Conservation (phyloP, 2,797 vertebrate genomes). For the Nannoperca australis region DNA sequence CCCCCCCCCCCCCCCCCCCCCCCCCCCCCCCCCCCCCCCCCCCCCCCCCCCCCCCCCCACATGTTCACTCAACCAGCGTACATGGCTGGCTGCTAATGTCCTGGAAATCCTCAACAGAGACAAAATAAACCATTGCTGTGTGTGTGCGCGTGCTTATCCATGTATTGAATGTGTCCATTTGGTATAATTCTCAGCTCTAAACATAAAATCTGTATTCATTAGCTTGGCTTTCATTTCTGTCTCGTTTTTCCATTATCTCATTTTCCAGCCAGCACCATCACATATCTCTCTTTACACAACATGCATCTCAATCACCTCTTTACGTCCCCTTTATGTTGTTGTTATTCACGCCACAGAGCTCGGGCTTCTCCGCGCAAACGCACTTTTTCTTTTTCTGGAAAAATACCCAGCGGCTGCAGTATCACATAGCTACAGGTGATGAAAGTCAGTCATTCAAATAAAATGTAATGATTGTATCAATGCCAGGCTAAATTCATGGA, state of each 20-base stretch:
- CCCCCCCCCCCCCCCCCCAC: no score
- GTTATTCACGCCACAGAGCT: slow-evolving; percentile 50
- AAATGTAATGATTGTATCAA: slow-evolving; percentile 31
- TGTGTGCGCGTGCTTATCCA: not conserved
- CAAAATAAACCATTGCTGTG: slow-evolving; percentile 42
- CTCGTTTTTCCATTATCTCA: slow-evolving; percentile 34
- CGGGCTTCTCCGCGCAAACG: slow-evolving; percentile 28
- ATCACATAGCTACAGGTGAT: slow-evolving; percentile 28
- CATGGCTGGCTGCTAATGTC: slow-evolving; percentile 70
- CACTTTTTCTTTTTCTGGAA: slow-evolving; percentile 10
- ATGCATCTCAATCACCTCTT: slow-evolving; percentile 53
- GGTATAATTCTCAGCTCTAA: slow-evolving; percentile 8
- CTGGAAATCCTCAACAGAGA: slow-evolving; percentile 76
- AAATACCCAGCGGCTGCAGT: not conserved
- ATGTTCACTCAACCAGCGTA: slow-evolving; percentile 57
- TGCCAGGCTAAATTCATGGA: slow-evolving; percentile 22
- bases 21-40: no score
- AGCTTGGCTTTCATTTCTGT: not conserved
- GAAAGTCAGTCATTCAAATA: slow-evolving; percentile 45
- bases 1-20: no score
- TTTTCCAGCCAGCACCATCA: not conserved
- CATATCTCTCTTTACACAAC: slow-evolving; percentile 19
- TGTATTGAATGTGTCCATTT: slow-evolving; percentile 4
- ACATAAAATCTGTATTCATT: slow-evolving; percentile 50
- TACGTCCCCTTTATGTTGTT: slow-evolving; percentile 41